Conservation (phyloP, 2,888 invertebrate genomes). For the Latrodectus elegans region DNA sequence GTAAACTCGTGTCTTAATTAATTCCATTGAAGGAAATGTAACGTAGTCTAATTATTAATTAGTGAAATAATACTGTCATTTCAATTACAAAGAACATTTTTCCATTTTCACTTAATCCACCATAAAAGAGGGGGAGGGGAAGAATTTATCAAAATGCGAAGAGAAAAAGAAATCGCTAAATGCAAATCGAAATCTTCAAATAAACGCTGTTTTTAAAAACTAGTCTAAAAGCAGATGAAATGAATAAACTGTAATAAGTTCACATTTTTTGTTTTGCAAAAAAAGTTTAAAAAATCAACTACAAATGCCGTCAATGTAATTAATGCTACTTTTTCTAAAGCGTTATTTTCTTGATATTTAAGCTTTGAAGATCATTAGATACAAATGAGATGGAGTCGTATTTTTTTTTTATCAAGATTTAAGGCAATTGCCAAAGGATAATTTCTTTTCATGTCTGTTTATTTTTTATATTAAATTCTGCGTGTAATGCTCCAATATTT, state of each 20-base stretch:
- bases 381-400: constrained; percentile 25
- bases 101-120: constrained; percentile 23
- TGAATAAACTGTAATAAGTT: constrained; percentile 36
- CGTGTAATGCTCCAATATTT: not conserved
- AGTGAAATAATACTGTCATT: constrained; percentile 15
- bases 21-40: not conserved
- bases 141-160: not conserved
- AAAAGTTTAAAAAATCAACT: constrained; percentile 14
- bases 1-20: not conserved
- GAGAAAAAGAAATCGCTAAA: too few relatives aligned
- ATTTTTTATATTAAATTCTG: constrained; percentile 1
- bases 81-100: not conserved
- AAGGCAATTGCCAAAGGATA: constrained; percentile 39
- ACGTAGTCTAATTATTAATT: constrained; percentile 30
- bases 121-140: not conserved
- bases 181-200: not conserved
- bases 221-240: constrained; percentile 10
- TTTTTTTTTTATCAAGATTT: constrained; percentile 23
- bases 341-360: constrained; percentile 43
- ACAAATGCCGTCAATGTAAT: constrained; percentile 23
- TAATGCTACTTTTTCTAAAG: constrained; percentile 30
- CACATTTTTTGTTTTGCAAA: constrained; percentile 11
- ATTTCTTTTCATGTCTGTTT: constrained; percentile 9
- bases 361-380: constrained; percentile 45
- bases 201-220: not conserved